Evolutionary conservation across 2,888 invertebrate genomes (phyloP), one percentile per base, ranked within the genome.

Genomic region (Tenthredo mesomela): DNA sequence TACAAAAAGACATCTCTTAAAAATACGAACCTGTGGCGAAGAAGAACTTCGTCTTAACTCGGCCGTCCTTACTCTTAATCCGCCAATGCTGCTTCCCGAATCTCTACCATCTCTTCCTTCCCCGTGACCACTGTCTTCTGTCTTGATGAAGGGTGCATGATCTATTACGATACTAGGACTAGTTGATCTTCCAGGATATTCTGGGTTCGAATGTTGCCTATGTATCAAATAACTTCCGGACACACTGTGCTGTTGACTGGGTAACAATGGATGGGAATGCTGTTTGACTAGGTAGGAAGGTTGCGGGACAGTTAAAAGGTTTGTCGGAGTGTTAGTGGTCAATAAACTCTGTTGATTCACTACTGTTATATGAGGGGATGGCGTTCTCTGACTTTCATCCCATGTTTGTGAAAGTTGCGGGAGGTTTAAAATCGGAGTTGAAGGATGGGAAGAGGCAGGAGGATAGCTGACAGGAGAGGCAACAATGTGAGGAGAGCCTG

Each of bases 211-310:
- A 88, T 94, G 94, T 90, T 95, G 95, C 50, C 95, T 93, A 87
- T 94, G 94, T 83, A 95, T 92, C 85, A 91, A 90, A 77, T 91
- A 89, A 85, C 89, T 89, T 91, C 85, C 91, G 90, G 78, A 91
- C 89, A 85, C 89, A 89, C 7, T 90, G 88, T 40, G 91, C 84
- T 94, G 94, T 91, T 95, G 95, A 89, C 95, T 95, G 37, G 96
- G 95, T 87, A 95, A 90, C 80, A 96, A 89, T 0, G 96, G 96
- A 93, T 96, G 96, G 43, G 96, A 96, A 91, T 96, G 96, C 90
- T 96, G 96, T 90, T 96, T 96, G 37, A 95, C 94, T 87, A 96
- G 93, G 89, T 95, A 94, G 54, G 94, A 93, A 83, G 95, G 94
- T 87, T 94, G 94, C 37, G 95, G 95, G 77, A 95, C 95, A 85